These are phyloP conservation scores for Sturnus vulgaris DNA, from an alignment of 2,113 vertebrate species.

Conservation along the genomic window DNA sequence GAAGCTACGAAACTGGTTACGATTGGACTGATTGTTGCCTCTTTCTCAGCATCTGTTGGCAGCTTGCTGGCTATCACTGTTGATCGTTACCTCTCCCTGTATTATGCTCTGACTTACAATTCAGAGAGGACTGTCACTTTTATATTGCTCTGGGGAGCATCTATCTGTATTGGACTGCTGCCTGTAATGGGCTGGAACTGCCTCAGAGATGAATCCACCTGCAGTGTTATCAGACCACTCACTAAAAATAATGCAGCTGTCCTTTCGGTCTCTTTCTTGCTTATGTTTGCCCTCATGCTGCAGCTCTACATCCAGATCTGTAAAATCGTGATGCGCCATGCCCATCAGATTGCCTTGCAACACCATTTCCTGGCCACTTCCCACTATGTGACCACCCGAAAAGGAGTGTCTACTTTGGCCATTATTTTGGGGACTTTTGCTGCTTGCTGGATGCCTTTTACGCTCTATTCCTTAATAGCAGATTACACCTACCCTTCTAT, in stretches of 20 bases:
- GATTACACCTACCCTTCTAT: conserved; percentile 97
- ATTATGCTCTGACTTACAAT: conserved; percentile 97
- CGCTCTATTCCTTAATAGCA: conserved; percentile 93
- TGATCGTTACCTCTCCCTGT: conserved; percentile 97
- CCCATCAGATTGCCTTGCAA: conserved; percentile 97
- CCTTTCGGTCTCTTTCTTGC: conserved; percentile 93
- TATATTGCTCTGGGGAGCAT: conserved; percentile 90
- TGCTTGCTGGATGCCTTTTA: conserved; percentile 99
- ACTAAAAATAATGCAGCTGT: conserved; percentile 96
- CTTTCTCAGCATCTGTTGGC: conserved; percentile 96
- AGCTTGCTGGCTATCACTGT: conserved; percentile 98
- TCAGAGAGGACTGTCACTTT: conserved; percentile 95
- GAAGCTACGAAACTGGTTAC: conserved; percentile 94
- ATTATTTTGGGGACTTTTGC: conserved; percentile 98
- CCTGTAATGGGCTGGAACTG: conserved; percentile 96
- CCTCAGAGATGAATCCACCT: conserved; percentile 88
- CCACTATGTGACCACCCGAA: conserved; percentile 98
- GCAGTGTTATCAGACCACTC: conserved; percentile 94
- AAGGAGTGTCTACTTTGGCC: conserved; percentile 96
- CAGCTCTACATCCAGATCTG: conserved; percentile 98
- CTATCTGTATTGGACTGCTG: conserved; percentile 90
- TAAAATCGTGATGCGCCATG: conserved; percentile 96
- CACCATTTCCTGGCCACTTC: conserved; percentile 97
- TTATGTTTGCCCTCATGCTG: conserved; percentile 97
- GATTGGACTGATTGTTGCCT: conserved; percentile 93